Evolutionary conservation across 37 sponge, comb jelly and placozoan genomes (phyloP).

Genomic region (Eunapius fragilis): DNA sequence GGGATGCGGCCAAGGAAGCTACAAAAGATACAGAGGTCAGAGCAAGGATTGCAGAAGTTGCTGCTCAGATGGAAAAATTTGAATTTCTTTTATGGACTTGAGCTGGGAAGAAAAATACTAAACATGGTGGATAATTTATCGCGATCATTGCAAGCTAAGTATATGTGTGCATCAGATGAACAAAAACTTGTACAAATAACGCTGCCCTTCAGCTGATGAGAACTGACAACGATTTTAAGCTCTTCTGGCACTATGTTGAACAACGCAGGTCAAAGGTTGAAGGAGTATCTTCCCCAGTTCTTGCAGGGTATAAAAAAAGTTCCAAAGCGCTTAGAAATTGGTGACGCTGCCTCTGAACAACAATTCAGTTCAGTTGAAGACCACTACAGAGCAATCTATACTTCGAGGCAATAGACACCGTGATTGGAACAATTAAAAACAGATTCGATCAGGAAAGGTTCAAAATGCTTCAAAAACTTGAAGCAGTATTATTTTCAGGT

Average conservation of each 20-base stretch:
- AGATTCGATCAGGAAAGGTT: constrained; percentile 53
- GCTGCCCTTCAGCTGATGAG: too few species aligned
- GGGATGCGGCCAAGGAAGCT: constrained; percentile 19
- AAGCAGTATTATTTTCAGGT: constrained; percentile 7
- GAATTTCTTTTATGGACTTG: constrained; percentile 53
- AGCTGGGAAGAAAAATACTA: background rate
- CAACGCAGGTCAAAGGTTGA: too few species aligned
- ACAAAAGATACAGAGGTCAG: constrained; percentile 44
- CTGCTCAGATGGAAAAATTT: constrained; percentile 48
- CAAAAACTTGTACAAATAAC: too few species aligned
- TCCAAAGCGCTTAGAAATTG: too few species aligned
- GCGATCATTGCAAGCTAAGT: background rate
- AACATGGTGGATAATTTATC: constrained; percentile 10
- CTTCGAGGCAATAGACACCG: constrained; percentile 38
- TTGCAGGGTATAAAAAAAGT: constrained; percentile 22
- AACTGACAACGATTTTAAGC: too few species aligned
- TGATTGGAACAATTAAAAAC: constrained; percentile 12
- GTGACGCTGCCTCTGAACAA: too few species aligned
- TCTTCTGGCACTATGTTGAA: too few species aligned
- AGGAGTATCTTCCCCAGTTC: background rate
- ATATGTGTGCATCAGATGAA: too few species aligned
- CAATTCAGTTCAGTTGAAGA: constrained; percentile 21
- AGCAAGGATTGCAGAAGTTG: too few species aligned
- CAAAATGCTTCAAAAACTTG: too few species aligned
- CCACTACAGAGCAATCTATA: constrained; percentile 38